Conservation (phyloP, 2,113 vertebrate species). For the Pelodiscus sinensis region DNA sequence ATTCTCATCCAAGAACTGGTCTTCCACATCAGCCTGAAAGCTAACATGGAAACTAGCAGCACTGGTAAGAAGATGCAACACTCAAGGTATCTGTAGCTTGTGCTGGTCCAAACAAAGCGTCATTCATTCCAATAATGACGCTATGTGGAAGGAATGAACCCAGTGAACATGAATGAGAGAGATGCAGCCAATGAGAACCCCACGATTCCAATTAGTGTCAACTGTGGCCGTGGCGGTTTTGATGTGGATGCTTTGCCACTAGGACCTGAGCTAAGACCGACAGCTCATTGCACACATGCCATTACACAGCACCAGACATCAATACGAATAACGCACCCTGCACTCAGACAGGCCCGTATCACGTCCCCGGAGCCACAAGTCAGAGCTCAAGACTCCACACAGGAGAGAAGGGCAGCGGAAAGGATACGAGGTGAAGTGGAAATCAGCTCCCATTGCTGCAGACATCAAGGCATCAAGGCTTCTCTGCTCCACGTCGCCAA, state of each 20-base stretch:
- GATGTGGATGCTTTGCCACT: neutral
- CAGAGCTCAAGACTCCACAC: rapidly evolving
- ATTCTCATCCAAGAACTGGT: neutral
- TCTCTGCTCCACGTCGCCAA: conserved; percentile 89
- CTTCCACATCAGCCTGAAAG: conserved; percentile 15
- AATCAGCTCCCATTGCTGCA: conserved; percentile 92
- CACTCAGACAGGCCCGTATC: neutral
- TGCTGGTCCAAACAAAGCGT: conserved; percentile 3
- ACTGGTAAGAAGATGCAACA: neutral
- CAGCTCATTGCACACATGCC: rapidly evolving
- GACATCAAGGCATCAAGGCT: conserved; percentile 95
- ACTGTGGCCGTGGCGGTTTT: neutral
- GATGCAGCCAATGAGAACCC: neutral
- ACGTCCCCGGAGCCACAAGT: neutral
- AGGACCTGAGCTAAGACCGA: neutral
- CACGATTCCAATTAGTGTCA: rapidly evolving
- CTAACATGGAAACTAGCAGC: neutral
- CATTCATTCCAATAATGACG: neutral
- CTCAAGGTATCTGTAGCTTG: conserved; percentile 4
- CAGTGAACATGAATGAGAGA: neutral
- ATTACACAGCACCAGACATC: neutral
- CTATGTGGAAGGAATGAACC: neutral
- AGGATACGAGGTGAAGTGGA: conserved; percentile 98
- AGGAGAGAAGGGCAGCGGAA: neutral
- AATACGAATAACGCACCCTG: neutral